These are phyloP conservation scores for Cervus canadensis DNA, from an alignment of 2,113 vertebrate genomes.

Conservation along the genomic window DNA sequence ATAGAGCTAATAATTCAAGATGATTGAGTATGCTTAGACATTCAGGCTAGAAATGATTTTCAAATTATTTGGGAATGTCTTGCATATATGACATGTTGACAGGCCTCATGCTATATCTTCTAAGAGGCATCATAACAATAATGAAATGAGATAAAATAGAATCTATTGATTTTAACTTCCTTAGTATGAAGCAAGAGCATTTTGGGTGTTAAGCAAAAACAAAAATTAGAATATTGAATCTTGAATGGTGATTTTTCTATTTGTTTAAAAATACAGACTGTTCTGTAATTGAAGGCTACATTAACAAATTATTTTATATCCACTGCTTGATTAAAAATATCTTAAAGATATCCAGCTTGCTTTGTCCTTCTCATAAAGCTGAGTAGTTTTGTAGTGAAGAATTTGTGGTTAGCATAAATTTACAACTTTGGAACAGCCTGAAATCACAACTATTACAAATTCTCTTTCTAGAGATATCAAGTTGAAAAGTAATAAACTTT, in stretches of 20 bases:
- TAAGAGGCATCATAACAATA: not conserved
- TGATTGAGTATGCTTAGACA: not conserved
- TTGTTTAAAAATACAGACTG: not conserved
- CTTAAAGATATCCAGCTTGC: not conserved
- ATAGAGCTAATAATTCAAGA: slow-evolving; percentile 11
- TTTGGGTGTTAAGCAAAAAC: not conserved
- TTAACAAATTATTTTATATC: not conserved
- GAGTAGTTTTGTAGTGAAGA: not conserved
- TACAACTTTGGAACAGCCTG: not conserved
- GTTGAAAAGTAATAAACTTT: not conserved
- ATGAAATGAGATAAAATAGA: not conserved
- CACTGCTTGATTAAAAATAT: not conserved
- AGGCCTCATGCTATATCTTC: not conserved
- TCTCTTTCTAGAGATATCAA: not conserved
- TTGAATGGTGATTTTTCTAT: not conserved
- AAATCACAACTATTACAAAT: not conserved
- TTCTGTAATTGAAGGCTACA: not conserved
- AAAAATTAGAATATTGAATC: not conserved
- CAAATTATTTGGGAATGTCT: not conserved
- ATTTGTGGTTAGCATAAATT: not conserved
- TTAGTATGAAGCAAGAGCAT: not conserved
- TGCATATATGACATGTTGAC: not conserved
- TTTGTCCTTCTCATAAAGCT: not conserved
- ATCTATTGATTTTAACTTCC: not conserved
- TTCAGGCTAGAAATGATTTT: not conserved